These are phyloP conservation scores for Thamnophis elegans DNA, from an alignment of 2,797 vertebrate genomes.

Conservation along the genomic window DNA sequence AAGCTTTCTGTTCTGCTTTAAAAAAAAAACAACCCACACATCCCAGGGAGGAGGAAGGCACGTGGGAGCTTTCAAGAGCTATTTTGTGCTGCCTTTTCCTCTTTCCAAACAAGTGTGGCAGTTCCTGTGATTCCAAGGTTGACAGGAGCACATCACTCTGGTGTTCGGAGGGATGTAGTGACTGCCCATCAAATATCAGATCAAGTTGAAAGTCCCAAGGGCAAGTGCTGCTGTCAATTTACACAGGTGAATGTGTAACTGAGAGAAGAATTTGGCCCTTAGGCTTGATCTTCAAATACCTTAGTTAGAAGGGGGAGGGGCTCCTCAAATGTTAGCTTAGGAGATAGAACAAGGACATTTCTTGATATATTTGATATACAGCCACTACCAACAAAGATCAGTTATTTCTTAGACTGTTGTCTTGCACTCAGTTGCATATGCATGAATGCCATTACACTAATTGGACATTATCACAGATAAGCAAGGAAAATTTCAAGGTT, in stretches of 20 bases:
- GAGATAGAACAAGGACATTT: slow-evolving; percentile 53
- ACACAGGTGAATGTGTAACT: slow-evolving; percentile 68
- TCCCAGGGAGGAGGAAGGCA: slow-evolving; percentile 40
- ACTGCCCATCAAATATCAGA: slow-evolving; percentile 65
- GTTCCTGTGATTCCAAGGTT: slow-evolving; percentile 67
- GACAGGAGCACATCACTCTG: slow-evolving; percentile 68
- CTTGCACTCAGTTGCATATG: background rate
- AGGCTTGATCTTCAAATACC: slow-evolving; percentile 65
- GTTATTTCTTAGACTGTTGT: slow-evolving; percentile 25
- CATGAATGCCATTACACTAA: background rate
- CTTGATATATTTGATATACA: slow-evolving; percentile 51
- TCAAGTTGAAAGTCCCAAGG: slow-evolving; percentile 70
- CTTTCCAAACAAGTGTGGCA: slow-evolving; percentile 55
- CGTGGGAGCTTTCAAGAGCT: slow-evolving; percentile 51
- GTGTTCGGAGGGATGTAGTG: slow-evolving; percentile 63
- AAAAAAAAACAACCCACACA: slow-evolving; percentile 32
- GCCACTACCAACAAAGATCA: slow-evolving; percentile 14
- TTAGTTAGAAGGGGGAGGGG: slow-evolving; percentile 20
- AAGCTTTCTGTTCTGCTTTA: slow-evolving; percentile 34
- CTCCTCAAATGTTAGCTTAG: slow-evolving; percentile 59
- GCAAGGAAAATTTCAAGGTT: background rate
- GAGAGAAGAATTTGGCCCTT: slow-evolving; percentile 64
- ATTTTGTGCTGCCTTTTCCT: slow-evolving; percentile 60
- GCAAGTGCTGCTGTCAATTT: slow-evolving; percentile 69
- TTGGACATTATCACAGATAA: background rate